Evolutionary conservation across 2,797 vertebrate species (phyloP), one percentile per base, ranked within the genome.

Genomic region (Bradypus variegatus): DNA sequence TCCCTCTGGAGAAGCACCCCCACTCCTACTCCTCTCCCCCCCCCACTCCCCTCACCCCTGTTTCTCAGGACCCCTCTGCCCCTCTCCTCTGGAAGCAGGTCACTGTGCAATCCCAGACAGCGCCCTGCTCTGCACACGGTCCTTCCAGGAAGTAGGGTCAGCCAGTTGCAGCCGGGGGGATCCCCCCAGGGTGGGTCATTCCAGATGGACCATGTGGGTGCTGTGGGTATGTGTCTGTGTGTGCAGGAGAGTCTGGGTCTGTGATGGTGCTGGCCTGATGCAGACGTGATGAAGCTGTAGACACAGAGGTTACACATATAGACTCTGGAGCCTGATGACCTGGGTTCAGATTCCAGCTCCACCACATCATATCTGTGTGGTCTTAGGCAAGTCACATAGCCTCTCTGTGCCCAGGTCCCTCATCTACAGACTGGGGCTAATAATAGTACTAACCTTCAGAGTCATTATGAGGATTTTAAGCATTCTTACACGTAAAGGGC

Each of bases 331-430:
- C 6, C 64, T 48, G 16, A 18, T 15, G 64, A 13, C 45, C 69
- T 82, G 33, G 45, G 27, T 90, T 89, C 89, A 86, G 80, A 73
- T 86, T n/a, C 67, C 67, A 84, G 72, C 21, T 78, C 75, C 69
- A 41, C 45, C 58, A 50, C 36, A 58, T 60, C 84, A 58, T 21
- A 65, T 19, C 53, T 86, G 53, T 38, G 33, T 70, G 73, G 78
- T n/a, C 21, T 53, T 33, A 23, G 80, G 65, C 50, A 86, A 86
- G 50, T 86, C 60, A 27, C 75, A 73, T 50, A 14, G 36, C 75
- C 16, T 94, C 79, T 95, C 87, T 83, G 87, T 58, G 76, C 41
- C 55, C 67, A 86, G n/a, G 15, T 81, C 75, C 36, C 12, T 82
- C 64, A 58, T 36, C 75, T 78, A 73, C 53, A 91, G 19, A 81